These are phyloP conservation scores for Oncopodura yosiiana DNA, from an alignment of 1,140 invertebrate species.

Conservation along the genomic window DNA sequence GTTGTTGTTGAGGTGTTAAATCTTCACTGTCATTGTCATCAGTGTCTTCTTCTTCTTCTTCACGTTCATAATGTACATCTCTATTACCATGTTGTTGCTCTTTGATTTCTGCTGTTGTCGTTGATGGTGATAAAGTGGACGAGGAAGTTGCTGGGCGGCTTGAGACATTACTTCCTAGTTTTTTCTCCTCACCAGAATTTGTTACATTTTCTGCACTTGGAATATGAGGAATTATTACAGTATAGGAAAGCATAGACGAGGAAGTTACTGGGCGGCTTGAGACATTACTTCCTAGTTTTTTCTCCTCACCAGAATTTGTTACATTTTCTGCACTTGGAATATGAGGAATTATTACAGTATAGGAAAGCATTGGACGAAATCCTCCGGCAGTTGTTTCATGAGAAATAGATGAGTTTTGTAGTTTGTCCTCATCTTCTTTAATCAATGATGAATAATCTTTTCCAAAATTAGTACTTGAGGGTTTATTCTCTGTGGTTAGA, in stretches of 20 bases:
- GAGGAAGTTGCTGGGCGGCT: background rate
- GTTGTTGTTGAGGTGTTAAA: background rate
- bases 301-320: background rate
- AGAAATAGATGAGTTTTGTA: background rate
- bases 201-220: background rate
- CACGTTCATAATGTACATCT: background rate
- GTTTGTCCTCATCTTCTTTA: too few relatives aligned
- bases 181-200: background rate
- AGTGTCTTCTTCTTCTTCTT: background rate
- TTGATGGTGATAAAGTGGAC: background rate
- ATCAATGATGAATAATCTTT: background rate
- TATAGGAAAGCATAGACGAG: background rate
- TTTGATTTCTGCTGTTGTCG: background rate
- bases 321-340: background rate
- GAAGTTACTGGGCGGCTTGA: background rate
- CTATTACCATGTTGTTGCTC: background rate
- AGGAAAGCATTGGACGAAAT: background rate
- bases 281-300: background rate
- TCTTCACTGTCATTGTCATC: constrained; percentile 14
- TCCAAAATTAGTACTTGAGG: too few relatives aligned
- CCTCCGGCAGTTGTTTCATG: background rate
- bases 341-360: background rate
- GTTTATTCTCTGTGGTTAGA: background rate
- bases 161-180: background rate
- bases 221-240: background rate